phyloP scores from a whole-genome alignment of 1,140 invertebrate genomes.

The Ostrea denselamellosa region DNA sequence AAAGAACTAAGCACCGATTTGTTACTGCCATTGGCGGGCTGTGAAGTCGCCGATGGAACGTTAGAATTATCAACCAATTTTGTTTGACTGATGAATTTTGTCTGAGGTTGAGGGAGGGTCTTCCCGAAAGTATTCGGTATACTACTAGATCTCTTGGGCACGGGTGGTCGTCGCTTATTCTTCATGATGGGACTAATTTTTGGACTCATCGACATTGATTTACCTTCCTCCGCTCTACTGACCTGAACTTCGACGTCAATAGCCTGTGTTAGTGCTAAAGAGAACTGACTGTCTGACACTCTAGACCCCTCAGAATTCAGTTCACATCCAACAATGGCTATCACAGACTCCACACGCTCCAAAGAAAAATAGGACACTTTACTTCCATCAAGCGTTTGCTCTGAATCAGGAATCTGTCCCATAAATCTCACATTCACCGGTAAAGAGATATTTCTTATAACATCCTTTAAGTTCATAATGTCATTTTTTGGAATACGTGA shows the following conservation, averaged over 20 bases:
- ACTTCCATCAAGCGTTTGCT: neutral
- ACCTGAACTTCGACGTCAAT: neutral
- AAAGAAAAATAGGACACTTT: neutral
- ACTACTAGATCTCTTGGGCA: slow-evolving; percentile 10
- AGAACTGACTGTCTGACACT: neutral
- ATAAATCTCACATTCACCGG: slow-evolving; percentile 9
- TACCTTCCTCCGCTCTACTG: neutral
- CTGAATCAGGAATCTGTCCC: neutral
- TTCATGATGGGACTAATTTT: neutral
- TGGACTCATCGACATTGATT: neutral
- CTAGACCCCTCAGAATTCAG: neutral
- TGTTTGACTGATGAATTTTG: neutral
- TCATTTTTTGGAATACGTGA: slow-evolving; percentile 2
- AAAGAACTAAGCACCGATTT: neutral
- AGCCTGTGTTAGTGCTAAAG: neutral
- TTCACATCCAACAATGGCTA: neutral
- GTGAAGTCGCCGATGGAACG: neutral
- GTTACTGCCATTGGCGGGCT: neutral
- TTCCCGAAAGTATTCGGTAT: slow-evolving; percentile 9
- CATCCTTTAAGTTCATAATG: neutral
- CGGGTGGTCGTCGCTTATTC: neutral
- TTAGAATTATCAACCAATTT: neutral
- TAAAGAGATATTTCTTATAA: slow-evolving; percentile 15
- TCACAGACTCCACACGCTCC: slow-evolving; percentile 3
- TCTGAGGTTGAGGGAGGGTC: neutral